phyloP scores from a whole-genome alignment of 1,140 invertebrate genomes.

The Drosophila grimshawi region DNA sequence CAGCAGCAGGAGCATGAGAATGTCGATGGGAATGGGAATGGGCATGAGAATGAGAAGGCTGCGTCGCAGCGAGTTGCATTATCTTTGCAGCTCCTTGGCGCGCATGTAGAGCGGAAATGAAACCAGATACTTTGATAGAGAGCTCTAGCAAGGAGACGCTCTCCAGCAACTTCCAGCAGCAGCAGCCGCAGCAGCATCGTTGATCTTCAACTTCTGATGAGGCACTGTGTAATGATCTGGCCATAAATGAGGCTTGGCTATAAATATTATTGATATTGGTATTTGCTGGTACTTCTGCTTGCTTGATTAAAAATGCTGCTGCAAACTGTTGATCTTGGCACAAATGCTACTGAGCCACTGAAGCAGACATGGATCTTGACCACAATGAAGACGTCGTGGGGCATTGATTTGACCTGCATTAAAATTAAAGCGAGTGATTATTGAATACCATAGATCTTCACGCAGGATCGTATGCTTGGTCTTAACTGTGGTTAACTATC shows the following conservation, averaged over 20 bases:
- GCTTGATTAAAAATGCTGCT: conserved; percentile 40
- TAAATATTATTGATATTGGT: conserved; percentile 47
- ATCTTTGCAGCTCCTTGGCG: conserved; percentile 73
- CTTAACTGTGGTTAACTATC: background rate
- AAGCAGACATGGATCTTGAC: conserved; percentile 39
- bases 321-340: conserved; percentile 38
- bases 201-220: conserved; percentile 47
- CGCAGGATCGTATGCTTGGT: background rate
- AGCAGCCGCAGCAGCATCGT: conserved; percentile 17
- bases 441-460: background rate
- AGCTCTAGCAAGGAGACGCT: conserved; percentile 24
- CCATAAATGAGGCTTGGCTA: conserved; percentile 40
- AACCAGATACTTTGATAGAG: conserved; percentile 81
- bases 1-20: conserved; percentile 17
- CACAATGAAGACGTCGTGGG: background rate
- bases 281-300: conserved; percentile 29
- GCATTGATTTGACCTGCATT: conserved; percentile 16
- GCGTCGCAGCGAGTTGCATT: conserved; percentile 43
- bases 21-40: background rate
- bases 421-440: background rate
- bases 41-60: conserved; percentile 5
- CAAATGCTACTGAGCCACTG: conserved; percentile 35
- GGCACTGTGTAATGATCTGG: conserved; percentile 41
- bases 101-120: conserved; percentile 75
- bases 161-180: conserved; percentile 8